These are phyloP conservation scores for Trissolcus basalis DNA, from an alignment of 1,140 invertebrate species.

Conservation along the genomic window DNA sequence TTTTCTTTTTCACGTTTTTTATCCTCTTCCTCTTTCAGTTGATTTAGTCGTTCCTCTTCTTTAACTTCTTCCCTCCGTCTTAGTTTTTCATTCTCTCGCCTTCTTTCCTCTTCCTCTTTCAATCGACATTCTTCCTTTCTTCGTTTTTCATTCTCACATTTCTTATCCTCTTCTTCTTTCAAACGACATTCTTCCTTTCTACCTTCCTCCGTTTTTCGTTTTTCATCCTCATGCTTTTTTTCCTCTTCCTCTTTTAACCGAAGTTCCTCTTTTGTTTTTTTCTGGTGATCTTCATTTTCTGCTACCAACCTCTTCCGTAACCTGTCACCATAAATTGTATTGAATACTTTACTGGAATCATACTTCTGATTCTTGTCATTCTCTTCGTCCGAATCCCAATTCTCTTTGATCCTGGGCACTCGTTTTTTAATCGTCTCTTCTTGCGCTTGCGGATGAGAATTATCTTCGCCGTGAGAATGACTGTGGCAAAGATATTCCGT, in stretches of 20 bases:
- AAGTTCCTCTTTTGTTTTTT: conserved; percentile 3
- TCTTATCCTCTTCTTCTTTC: too few species aligned
- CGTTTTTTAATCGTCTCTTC: background rate
- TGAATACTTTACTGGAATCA: conserved; percentile 10
- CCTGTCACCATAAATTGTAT: conserved; percentile 66
- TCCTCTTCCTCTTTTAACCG: conserved; percentile 9
- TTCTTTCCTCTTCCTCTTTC: too few species aligned
- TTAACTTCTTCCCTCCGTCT: too few species aligned
- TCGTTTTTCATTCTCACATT: too few species aligned
- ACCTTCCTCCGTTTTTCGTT: background rate
- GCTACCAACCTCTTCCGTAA: conserved; percentile 56
- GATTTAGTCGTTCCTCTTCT: too few species aligned
- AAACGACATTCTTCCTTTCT: background rate
- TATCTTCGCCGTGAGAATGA: conserved; percentile 12
- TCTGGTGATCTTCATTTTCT: conserved; percentile 19
- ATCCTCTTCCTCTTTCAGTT: too few species aligned
- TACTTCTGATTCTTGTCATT: conserved; percentile 41
- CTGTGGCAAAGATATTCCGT: conserved; percentile 9
- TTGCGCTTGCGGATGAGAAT: background rate
- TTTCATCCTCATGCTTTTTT: conserved; percentile 15
- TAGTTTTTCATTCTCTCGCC: too few species aligned
- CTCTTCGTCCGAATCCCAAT: background rate
- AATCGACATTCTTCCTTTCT: too few species aligned
- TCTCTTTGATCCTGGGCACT: background rate
- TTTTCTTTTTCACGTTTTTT: too few species aligned